Percentiles rank a stretch among this genome's conserved stretches.
Evolutionary conservation across 2,797 vertebrate genomes (phyloP).

Genomic region (Carcharodon carcharias): DNA sequence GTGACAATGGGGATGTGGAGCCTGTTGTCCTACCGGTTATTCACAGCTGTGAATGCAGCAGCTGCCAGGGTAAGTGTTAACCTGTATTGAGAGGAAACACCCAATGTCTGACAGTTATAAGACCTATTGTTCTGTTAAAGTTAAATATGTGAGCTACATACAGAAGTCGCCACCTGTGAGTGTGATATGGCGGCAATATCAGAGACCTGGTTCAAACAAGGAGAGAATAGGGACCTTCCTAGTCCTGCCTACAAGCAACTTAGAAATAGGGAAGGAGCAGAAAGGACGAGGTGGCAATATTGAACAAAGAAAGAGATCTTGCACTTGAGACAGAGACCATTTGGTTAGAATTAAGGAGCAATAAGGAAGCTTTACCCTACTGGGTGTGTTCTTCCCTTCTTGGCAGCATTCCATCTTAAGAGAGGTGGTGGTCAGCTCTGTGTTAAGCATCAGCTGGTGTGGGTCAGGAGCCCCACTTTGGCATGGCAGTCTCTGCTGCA

Average conservation of each 20-base stretch:
- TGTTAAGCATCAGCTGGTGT: no score
- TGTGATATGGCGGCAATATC: neutral
- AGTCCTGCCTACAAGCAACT: neutral
- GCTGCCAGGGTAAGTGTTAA: conserved; percentile 70
- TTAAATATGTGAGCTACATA: conserved; percentile 47
- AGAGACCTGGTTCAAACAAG: neutral
- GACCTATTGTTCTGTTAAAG: conserved; percentile 39
- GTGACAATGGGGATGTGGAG: conserved; percentile 60
- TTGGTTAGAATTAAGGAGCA: no score
- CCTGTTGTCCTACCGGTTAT: conserved; percentile 75
- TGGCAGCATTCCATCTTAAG: no score
- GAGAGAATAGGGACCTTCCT: neutral
- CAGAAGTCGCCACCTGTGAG: conserved; percentile 40
- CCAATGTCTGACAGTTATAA: neutral
- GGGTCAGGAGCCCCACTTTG: no score
- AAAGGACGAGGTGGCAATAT: neutral
- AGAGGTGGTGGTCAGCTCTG: no score
- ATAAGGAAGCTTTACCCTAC: no score
- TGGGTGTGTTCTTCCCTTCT: no score
- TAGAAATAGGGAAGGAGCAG: neutral
- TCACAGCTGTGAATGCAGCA: conserved; percentile 79
- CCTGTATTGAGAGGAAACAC: no score
- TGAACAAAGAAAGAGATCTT: neutral
- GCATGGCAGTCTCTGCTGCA: no score
- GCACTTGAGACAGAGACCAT: no score